These are phyloP conservation scores for Dinoponera quadriceps DNA, from an alignment of 1,140 invertebrate genomes.

Conservation along the genomic window DNA sequence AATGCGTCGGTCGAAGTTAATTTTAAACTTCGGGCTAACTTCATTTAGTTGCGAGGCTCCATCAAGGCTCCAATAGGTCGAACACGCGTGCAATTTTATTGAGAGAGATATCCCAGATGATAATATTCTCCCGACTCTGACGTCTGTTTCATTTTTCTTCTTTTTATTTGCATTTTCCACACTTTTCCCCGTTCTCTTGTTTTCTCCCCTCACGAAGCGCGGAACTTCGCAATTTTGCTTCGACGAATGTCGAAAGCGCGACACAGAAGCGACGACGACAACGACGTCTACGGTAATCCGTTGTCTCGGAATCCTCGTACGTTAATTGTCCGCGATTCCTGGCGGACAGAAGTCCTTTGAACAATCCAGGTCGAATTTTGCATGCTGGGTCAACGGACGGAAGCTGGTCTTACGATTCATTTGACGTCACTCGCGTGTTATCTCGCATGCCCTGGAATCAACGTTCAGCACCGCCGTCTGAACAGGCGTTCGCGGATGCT, in stretches of 20 bases:
- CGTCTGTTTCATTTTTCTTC: too few relatives aligned
- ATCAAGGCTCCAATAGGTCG: too few relatives aligned
- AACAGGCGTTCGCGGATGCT: constrained; percentile 20
- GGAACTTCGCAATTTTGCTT: background rate
- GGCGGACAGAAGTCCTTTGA: background rate
- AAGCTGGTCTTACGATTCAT: constrained; percentile 55
- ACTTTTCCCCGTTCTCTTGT: too few relatives aligned
- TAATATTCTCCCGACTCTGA: too few relatives aligned
- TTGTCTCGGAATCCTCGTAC: background rate
- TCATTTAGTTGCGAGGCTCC: too few relatives aligned
- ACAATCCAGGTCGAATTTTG: constrained; percentile 45
- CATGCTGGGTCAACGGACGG: constrained; percentile 54
- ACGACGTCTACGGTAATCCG: too few relatives aligned
- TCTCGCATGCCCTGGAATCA: constrained; percentile 27
- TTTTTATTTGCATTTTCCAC: too few relatives aligned
- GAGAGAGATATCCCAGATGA: too few relatives aligned
- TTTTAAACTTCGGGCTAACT: too few relatives aligned
- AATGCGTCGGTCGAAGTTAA: too few relatives aligned
- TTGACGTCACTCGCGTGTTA: constrained; percentile 56
- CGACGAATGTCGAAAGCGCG: background rate
- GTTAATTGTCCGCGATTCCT: background rate
- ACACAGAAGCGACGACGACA: background rate
- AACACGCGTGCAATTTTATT: too few relatives aligned
- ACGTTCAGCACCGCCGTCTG: constrained; percentile 2
- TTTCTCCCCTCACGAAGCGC: too few relatives aligned